Percentiles rank a stretch among this genome's conserved stretches.
phyloP scores from a whole-genome alignment of 2,888 invertebrate species.

The Drosophila merina region DNA sequence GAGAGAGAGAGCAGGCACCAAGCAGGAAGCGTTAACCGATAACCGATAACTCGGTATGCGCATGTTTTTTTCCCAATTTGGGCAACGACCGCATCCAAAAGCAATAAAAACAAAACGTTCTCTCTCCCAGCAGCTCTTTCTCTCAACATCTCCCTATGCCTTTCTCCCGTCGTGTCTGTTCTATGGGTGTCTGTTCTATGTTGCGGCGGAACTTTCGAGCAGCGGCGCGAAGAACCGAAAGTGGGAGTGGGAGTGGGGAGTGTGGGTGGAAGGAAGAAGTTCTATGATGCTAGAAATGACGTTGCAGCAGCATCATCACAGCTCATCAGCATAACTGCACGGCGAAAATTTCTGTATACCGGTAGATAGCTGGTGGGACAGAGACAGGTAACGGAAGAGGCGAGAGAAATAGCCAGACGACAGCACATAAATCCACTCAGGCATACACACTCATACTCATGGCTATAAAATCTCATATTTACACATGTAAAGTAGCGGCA shows the following conservation, averaged over 20 bases:
- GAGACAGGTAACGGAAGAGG: conserved; percentile 36
- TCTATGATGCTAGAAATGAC: conserved; percentile 34
- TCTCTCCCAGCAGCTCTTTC: conserved; percentile 10
- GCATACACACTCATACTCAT: conserved; percentile 16
- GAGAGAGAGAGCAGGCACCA: conserved; percentile 41
- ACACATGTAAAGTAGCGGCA: conserved; percentile 26
- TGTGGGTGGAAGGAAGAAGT: background rate
- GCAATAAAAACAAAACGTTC: conserved; percentile 27
- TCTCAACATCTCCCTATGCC: background rate
- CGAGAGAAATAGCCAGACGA: conserved; percentile 47
- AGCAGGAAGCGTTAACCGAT: conserved; percentile 59
- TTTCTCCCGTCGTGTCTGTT: background rate
- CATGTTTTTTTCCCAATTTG: conserved; percentile 64
- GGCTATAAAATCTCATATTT: conserved; percentile 13
- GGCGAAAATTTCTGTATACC: conserved; percentile 42
- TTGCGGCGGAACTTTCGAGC: conserved; percentile 57
- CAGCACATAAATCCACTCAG: conserved; percentile 35
- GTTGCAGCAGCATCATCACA: conserved; percentile 31
- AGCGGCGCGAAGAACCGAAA: conserved; percentile 7
- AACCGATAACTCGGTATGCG: conserved; percentile 63
- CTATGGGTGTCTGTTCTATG: conserved; percentile 31
- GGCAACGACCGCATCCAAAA: conserved; percentile 52
- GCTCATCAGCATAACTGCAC: conserved; percentile 40
- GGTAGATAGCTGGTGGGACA: conserved; percentile 25
- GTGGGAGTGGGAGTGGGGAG: background rate